These are phyloP conservation scores for Mythimna lalbum DNA, from an alignment of 2,888 invertebrate species.

Conservation along the genomic window DNA sequence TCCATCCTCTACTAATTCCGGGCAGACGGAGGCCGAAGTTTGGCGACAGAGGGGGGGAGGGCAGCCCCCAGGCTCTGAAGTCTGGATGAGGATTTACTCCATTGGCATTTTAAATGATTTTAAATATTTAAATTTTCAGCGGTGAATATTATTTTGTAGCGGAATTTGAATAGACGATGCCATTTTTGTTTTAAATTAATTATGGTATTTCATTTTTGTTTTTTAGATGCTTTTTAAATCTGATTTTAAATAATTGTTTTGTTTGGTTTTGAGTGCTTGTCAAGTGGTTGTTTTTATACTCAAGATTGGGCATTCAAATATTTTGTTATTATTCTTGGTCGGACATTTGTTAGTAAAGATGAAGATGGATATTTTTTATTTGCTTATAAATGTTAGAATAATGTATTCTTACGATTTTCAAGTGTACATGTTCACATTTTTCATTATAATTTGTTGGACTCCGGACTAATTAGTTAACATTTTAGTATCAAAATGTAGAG, in stretches of 20 bases:
- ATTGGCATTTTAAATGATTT: conserved; percentile 49
- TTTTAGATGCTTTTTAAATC: neutral
- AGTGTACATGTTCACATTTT: too few relatives aligned
- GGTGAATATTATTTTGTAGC: conserved; percentile 39
- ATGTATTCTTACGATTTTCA: too few relatives aligned
- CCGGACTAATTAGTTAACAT: too few relatives aligned
- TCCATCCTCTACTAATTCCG: conserved; percentile 54
- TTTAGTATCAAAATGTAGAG: too few relatives aligned
- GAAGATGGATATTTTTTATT: too few relatives aligned
- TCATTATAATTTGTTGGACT: too few relatives aligned
- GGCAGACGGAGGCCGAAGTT: conserved; percentile 63
- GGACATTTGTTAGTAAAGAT: too few relatives aligned
- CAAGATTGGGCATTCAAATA: too few relatives aligned
- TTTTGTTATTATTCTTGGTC: too few relatives aligned
- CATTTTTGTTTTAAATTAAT: too few relatives aligned
- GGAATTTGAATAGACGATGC: neutral
- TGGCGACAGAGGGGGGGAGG: conserved; percentile 49
- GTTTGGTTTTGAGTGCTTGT: neutral
- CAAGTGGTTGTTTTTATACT: neutral
- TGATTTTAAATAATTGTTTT: neutral
- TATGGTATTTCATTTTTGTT: neutral
- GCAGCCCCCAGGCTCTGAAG: conserved; percentile 20
- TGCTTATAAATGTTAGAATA: too few relatives aligned
- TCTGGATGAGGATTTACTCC: conserved; percentile 33
- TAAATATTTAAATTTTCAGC: conserved; percentile 44